Evolutionary conservation across 2,888 invertebrate species (phyloP), one percentile per base, ranked within the genome.

Genomic region (Chydorus sphaericus): DNA sequence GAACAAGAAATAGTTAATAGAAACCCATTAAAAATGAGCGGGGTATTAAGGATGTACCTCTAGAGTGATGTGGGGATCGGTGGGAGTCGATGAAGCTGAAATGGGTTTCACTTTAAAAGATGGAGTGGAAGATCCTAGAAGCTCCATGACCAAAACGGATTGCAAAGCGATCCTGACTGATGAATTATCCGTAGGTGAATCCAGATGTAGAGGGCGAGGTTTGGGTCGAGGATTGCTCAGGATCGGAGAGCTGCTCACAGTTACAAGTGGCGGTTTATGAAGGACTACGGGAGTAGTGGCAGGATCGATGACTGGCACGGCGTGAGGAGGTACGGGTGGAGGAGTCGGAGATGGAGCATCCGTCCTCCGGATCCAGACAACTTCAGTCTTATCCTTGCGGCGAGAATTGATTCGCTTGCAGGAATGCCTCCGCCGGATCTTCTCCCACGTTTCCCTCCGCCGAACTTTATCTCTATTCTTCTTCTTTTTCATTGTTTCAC

Each of bases 351-450:
- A 26, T 44, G 23, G 26, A 14, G 26, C 28, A 26, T 44, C 26
- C 2, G 26, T 28, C 1, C 50, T 28, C 14, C 33, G 52, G 18
- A 52, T 36, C 52, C 52, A 52, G 10, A 52, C 52, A 18, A 36
- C 23, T 36, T 52, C 52, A 11, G 44, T 11, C 23, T 52, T 52
- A 2, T 52, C 52, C 36, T 52, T 52, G 31, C 31, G 30, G 20
- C 52, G 52, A 10, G 52, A 52, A 11, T 52, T 33, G 37, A 18
- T 20, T 18, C 57, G 31, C 28, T 54, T 57, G 20, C 57, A 53
- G n/a, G 57, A 57, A 33, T 57, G 57, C 33, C 57, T 36, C 18
- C 57, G 14, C 33, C 57, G 53, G n/a, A 57, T 20, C 30, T 54
- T 57, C 14, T 57, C 53, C 57, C 57, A 57, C 23, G 55, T 55